Percentiles rank a stretch among this genome's conserved stretches.
These are phyloP conservation scores for Hypothenemus hampei DNA, from an alignment of 1,140 invertebrate genomes.

Conservation along the genomic window DNA sequence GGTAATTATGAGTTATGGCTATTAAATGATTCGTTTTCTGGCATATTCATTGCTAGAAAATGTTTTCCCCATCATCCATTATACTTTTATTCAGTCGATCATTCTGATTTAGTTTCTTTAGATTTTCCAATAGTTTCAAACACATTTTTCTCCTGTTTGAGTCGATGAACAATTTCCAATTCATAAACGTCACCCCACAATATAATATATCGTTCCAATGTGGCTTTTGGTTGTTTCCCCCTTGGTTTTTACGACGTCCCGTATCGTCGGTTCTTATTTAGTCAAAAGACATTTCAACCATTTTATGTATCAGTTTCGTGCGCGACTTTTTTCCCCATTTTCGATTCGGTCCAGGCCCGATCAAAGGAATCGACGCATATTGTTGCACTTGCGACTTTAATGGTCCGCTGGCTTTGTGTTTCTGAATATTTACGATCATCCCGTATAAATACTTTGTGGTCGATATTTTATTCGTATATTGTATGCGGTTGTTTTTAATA, in stretches of 20 bases:
- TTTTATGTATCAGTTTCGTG: constrained; percentile 17
- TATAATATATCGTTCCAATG: constrained; percentile 22
- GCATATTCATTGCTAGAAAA: too few relatives aligned
- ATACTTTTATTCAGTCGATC: too few relatives aligned
- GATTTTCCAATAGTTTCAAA: too few relatives aligned
- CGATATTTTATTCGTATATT: constrained; percentile 8
- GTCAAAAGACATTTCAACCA: constrained; percentile 19
- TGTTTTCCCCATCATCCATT: too few relatives aligned
- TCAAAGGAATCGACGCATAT: constrained; percentile 25
- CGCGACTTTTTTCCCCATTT: constrained; percentile 15
- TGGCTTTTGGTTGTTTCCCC: too few relatives aligned
- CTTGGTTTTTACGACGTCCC: constrained; percentile 26
- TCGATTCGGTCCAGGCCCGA: constrained; percentile 12
- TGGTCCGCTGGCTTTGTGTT: constrained; percentile 24
- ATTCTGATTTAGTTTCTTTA: too few relatives aligned
- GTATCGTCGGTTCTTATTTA: constrained; percentile 21
- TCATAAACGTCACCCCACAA: constrained; percentile 17
- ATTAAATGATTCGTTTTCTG: too few relatives aligned
- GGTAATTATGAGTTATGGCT: too few relatives aligned
- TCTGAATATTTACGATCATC: constrained; percentile 14
- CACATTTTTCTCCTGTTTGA: too few relatives aligned
- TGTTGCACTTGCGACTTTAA: constrained; percentile 24
- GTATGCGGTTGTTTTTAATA: too few relatives aligned
- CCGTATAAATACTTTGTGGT: constrained; percentile 13
- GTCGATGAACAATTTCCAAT: constrained; percentile 8